A percentile compares a stretch with the other conserved stretches of the same genome.
Conservation (phyloP, 2,113 vertebrate species). For the Podarcis muralis region DNA sequence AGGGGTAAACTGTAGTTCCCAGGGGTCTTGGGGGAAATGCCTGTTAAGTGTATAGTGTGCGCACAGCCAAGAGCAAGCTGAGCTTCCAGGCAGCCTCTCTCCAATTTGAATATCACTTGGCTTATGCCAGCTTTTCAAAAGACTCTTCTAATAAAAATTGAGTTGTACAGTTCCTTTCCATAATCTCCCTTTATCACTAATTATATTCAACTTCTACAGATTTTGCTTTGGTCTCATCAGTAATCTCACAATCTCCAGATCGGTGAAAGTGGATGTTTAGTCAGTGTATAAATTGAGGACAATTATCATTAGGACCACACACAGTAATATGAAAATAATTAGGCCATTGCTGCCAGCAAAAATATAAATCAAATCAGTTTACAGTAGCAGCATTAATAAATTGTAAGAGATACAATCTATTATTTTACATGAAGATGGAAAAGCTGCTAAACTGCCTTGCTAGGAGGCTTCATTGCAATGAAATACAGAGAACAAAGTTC, state of each 20-base stretch:
- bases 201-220: constrained; percentile 63
- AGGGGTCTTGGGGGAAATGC: no score
- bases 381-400: constrained; percentile 72
- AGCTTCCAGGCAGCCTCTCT: not conserved
- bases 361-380: constrained; percentile 72
- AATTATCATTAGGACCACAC: constrained; percentile 72
- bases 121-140: not conserved
- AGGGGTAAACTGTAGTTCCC: no score
- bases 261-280: constrained; percentile 67
- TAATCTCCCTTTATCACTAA: constrained; percentile 58
- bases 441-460: constrained; percentile 55
- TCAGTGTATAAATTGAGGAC: constrained; percentile 69
- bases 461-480: constrained; percentile 68
- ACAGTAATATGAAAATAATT: constrained; percentile 72
- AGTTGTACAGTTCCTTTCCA: constrained; percentile 60
- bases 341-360: constrained; percentile 66
- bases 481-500: constrained; percentile 62
- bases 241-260: constrained; percentile 63
- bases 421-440: constrained; percentile 54
- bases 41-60: no score
- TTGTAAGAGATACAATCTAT: constrained; percentile 72
- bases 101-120: not conserved
- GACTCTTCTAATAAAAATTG: constrained; percentile 59
- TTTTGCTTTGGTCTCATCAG: constrained; percentile 63
- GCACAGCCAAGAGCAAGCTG: not conserved